phyloP scores from a whole-genome alignment of 2,797 vertebrate genomes.

The Chiloscyllium punctatum region DNA sequence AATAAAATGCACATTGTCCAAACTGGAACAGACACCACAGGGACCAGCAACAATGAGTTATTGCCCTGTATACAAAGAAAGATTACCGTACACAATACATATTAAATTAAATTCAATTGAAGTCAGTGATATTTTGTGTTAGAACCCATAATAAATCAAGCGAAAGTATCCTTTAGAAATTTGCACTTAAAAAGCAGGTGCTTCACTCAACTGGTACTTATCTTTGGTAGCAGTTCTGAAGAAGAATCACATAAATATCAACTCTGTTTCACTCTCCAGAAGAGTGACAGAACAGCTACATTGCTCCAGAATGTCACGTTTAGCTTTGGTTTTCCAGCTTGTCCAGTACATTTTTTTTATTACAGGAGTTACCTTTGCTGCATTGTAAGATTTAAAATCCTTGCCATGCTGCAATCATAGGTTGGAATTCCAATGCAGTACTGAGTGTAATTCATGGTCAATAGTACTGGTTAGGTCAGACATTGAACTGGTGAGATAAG shows the following conservation, averaged over 20 bases:
- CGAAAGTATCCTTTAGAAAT: not conserved
- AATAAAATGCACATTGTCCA: not conserved
- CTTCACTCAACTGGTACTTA: not conserved
- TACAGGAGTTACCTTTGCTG: not conserved
- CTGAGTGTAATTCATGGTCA: not conserved
- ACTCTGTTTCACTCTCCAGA: too few relatives aligned
- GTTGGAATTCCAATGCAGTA: not conserved
- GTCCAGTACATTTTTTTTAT: too few relatives aligned
- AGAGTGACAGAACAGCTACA: too few relatives aligned
- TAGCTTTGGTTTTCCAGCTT: too few relatives aligned
- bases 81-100: not conserved
- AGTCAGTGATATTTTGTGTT: not conserved
- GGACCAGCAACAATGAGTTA: not conserved
- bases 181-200: not conserved
- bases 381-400: not conserved
- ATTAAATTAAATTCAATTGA: not conserved
- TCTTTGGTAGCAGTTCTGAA: too few relatives aligned
- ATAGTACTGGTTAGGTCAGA: not conserved
- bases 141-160: not conserved
- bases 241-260: too few relatives aligned
- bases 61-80: not conserved
- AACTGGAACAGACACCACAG: not conserved
- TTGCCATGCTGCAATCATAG: not conserved
- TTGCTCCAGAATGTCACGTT: too few relatives aligned
- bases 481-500: not conserved